Base-by-base conservation (phyloP, 2,888 invertebrate genomes). In the Tipula vernalis region DNA sequence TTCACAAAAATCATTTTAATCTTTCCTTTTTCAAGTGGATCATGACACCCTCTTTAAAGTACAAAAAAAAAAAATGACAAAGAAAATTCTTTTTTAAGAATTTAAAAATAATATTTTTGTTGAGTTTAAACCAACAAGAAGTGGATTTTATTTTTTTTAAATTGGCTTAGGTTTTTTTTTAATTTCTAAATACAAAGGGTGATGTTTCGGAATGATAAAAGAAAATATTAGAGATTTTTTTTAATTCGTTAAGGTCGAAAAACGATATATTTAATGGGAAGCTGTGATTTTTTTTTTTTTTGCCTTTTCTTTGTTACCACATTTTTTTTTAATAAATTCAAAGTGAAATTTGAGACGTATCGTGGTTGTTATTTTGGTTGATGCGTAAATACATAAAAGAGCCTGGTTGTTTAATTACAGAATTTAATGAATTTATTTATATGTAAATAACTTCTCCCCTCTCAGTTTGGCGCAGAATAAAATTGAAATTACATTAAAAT, bases 181-280 rank as follows among this genome's bases (percentile, higher is more conserved):
- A 71, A 71, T 71, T 71, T 28, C 71, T 71, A 71, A 71, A 71
- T 71, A 71, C 71, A 71, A 71, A 71, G 71, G 71, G 71, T 71
- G 71, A 71, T 71, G 71, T 71, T 71, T 71, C 71, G 71, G 71
- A 71, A 71, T 71, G 71, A 71, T 71, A 71, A 71, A 71, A 71
- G 71, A 71, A 71, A 71, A 71, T 71, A 71, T 71, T 71, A 71
- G 71, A 71, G 71, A 28, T 71, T 71, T 71, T 71, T 18, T 71
- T 71, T 71, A 28, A 71, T 71, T 71, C 71, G 28, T 6, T 71
- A 71, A 71, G 71, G 71, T 71, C 71, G 71, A 71, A 71, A 71
- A 71, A 71, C 71, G 71, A 71, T 71, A 71, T 28, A 71, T 71
- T 28, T 71, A 28, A 71, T 71, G 71, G 71, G 71, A 71, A 71